Base-by-base conservation (phyloP, 2,113 vertebrate species). In the Mobula hypostoma region DNA sequence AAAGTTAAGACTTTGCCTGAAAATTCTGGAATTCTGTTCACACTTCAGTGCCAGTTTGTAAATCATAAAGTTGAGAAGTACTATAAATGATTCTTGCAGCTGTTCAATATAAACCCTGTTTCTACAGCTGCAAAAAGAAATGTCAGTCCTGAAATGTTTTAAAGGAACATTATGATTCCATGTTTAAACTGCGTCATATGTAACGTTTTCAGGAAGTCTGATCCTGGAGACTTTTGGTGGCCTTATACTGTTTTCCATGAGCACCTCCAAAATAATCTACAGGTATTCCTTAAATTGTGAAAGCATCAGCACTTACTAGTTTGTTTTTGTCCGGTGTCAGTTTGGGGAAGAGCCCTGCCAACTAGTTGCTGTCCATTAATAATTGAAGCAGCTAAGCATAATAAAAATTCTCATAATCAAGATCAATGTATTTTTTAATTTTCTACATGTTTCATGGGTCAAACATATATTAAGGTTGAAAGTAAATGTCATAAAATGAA, bases 111-210 rank as follows among this genome's bases (percentile, higher is more conserved):
- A 36, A 91, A 91, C 32, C 58, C 66, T 70, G n/a, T 68, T 70
- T 91, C 14, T 32, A 91, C 88, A 68, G 88, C 88, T 91, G 88
- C 88, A 91, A 40, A 91, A 91, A 66, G 63, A 90, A 90, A 66
- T 66, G 58, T 36, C 12, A 68, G 2, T 68, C 14, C 19, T 68
- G 17, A 70, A 91, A 32, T 90, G 56, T n/a, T 88, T 88, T 63
- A 17, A 63, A 88, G 83, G 14, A 88, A 63, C 24, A 29, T 88
- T 29, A 36, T 91, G 32, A 91, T 91, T 70, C 88, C 66, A 70
- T 70, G 66, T 70, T 40, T 63, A 91, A 91, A 32, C 17, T 40
- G 36, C 7, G 2, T 24, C 88, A 40, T n/a, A 70, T 63, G 88
- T 36, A 70, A 66, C 19, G n/a, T 70, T 15, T 91, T 91, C 61